Percentiles rank a stretch among this genome's conserved stretches.
Conservation (phyloP, 2,888 invertebrate genomes). For the Polylopha cassiicola region DNA sequence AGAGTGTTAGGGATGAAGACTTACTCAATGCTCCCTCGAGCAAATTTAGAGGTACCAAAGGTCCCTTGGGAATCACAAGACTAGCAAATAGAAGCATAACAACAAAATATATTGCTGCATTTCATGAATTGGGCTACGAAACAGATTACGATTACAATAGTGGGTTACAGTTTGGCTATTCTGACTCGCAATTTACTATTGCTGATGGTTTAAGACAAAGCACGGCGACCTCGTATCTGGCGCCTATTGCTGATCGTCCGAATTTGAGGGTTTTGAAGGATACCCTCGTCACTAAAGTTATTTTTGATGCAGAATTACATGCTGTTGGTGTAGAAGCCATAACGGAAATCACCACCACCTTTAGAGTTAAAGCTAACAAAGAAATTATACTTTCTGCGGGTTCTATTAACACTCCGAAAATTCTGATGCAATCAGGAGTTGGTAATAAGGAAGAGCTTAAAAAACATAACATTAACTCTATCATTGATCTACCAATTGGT, state of each 20-base stretch:
- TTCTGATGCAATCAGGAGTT: slow-evolving; percentile 52
- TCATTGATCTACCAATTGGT: slow-evolving; percentile 44
- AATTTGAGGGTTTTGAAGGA: slow-evolving; percentile 46
- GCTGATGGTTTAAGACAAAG: slow-evolving; percentile 30
- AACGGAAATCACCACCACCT: slow-evolving; percentile 27
- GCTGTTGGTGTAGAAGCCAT: slow-evolving; percentile 41
- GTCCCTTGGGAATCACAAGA: slow-evolving; percentile 53
- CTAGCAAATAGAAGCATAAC: not conserved
- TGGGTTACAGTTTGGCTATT: slow-evolving; percentile 37
- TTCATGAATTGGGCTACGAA: slow-evolving; percentile 40
- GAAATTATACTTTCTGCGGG: slow-evolving; percentile 53
- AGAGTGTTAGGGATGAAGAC: not conserved
- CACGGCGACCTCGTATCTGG: slow-evolving; percentile 39
- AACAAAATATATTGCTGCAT: slow-evolving; percentile 31
- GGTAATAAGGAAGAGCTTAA: slow-evolving; percentile 44
- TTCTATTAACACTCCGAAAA: slow-evolving; percentile 44
- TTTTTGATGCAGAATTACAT: slow-evolving; percentile 34
- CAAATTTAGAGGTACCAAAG: slow-evolving; percentile 31
- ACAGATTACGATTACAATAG: slow-evolving; percentile 39
- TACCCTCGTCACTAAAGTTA: slow-evolving; percentile 39
- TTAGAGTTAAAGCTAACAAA: slow-evolving; percentile 32
- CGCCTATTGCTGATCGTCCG: slow-evolving; percentile 36
- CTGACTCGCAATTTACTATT: slow-evolving; percentile 33
- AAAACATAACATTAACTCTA: slow-evolving; percentile 34
- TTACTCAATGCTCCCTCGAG: no score